Conservation (phyloP, 1,140 invertebrate species). For the Phenacoccus solenopsis region DNA sequence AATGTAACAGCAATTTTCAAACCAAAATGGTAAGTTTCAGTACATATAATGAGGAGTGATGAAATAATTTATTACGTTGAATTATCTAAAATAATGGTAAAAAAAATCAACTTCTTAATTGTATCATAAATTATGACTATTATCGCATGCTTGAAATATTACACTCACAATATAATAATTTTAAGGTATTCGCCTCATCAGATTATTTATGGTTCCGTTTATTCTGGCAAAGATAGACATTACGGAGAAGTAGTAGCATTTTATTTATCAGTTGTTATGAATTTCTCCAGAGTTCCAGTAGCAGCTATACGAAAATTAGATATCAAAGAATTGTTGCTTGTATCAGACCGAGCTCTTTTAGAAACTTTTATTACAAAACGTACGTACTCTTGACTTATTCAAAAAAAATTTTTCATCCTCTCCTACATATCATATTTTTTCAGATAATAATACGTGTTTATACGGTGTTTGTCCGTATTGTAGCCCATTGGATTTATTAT, state of each 20-base stretch:
- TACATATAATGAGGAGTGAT: not conserved
- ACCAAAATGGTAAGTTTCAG: constrained; percentile 53
- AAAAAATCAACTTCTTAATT: not conserved
- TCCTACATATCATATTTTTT: not conserved
- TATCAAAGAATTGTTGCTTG: constrained; percentile 36
- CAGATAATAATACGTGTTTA: constrained; percentile 50
- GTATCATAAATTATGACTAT: not conserved
- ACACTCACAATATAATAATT: not conserved
- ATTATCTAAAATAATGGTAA: not conserved
- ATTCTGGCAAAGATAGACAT: constrained; percentile 79
- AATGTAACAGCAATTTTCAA: constrained; percentile 76
- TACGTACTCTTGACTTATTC: not conserved
- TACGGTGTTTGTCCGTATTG: constrained; percentile 87
- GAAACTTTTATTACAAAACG: not conserved
- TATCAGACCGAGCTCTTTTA: not conserved
- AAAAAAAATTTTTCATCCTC: not conserved
- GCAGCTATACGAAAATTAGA: constrained; percentile 64
- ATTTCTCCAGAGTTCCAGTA: constrained; percentile 63
- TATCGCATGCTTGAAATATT: not conserved
- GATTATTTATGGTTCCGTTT: constrained; percentile 64
- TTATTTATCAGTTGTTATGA: constrained; percentile 67
- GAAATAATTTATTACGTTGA: not conserved
- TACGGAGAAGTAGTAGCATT: constrained; percentile 93
- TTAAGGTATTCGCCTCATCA: constrained; percentile 51
- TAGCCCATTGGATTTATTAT: constrained; percentile 63